These are phyloP conservation scores for Mesitornis unicolor DNA, from an alignment of 2,113 vertebrate genomes.

Conservation along the genomic window DNA sequence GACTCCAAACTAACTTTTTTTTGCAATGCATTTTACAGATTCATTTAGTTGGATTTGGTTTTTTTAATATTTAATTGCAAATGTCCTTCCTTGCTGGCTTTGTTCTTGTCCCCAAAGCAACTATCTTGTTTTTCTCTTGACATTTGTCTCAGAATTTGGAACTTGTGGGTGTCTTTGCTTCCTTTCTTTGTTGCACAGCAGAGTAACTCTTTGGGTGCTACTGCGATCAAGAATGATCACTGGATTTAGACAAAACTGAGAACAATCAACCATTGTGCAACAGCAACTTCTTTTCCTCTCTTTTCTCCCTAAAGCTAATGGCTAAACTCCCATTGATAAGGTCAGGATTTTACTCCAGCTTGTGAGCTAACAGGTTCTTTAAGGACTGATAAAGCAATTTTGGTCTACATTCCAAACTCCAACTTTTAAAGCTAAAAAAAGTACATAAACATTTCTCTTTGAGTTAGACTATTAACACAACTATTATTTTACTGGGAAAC, in stretches of 20 bases:
- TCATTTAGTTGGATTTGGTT: neutral
- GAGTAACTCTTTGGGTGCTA: neutral
- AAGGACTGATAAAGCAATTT: neutral
- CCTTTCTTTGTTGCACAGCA: neutral
- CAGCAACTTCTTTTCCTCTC: neutral
- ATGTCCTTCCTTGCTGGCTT: neutral
- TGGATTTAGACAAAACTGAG: neutral
- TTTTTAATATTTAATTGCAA: neutral
- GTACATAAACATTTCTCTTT: neutral
- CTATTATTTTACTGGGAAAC: neutral
- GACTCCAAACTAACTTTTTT: neutral
- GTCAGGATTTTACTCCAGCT: neutral
- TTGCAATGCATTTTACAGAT: neutral
- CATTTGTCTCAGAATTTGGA: neutral
- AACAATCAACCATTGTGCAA: neutral
- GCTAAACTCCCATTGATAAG: neutral
- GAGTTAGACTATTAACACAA: neutral
- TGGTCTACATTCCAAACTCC: neutral
- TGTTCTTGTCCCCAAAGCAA: neutral
- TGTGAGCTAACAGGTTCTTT: neutral
- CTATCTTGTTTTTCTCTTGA: neutral
- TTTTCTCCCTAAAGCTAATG: neutral
- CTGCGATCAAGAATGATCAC: neutral
- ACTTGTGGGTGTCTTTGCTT: neutral
- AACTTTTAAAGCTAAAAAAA: neutral